These are phyloP conservation scores for Ceratothoa steindachneri DNA, from an alignment of 2,888 invertebrate species.

Conservation along the genomic window DNA sequence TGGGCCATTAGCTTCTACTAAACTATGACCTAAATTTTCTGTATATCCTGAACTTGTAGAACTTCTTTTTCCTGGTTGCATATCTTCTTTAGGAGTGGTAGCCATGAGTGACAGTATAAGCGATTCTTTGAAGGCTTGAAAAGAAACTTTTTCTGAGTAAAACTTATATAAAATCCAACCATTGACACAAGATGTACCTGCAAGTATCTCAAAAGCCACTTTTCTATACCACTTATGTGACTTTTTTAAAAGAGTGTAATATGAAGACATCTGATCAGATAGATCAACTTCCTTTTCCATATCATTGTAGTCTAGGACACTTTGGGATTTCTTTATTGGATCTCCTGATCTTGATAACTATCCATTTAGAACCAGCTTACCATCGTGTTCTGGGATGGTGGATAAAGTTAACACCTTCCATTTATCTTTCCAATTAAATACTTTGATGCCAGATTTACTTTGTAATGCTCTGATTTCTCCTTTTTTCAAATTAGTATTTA, in stretches of 20 bases:
- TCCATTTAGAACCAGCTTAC: conserved; percentile 10
- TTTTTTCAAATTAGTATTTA: conserved; percentile 18
- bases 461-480: conserved; percentile 12
- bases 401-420: conserved; percentile 24
- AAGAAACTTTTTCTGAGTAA: too few species aligned
- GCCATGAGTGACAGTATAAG: background rate
- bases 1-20: background rate
- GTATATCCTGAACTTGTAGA: background rate
- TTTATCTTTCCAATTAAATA: conserved; percentile 27
- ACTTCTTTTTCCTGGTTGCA: conserved; percentile 3
- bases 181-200: conserved; percentile 19
- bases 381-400: conserved; percentile 25
- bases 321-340: conserved; percentile 16
- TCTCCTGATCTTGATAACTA: conserved; percentile 9
- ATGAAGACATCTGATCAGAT: conserved; percentile 26
- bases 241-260: conserved; percentile 21
- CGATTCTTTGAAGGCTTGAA: conserved; percentile 18
- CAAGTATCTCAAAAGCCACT: conserved; percentile 19
- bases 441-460: conserved; percentile 15
- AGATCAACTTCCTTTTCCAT: conserved; percentile 22
- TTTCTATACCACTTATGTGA: too few species aligned
- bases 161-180: conserved; percentile 16
- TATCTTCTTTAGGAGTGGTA: background rate
- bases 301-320: conserved; percentile 24
- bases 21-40: background rate